Base-by-base conservation (phyloP, 1,140 invertebrate genomes). In the Lucilia sericata region DNA sequence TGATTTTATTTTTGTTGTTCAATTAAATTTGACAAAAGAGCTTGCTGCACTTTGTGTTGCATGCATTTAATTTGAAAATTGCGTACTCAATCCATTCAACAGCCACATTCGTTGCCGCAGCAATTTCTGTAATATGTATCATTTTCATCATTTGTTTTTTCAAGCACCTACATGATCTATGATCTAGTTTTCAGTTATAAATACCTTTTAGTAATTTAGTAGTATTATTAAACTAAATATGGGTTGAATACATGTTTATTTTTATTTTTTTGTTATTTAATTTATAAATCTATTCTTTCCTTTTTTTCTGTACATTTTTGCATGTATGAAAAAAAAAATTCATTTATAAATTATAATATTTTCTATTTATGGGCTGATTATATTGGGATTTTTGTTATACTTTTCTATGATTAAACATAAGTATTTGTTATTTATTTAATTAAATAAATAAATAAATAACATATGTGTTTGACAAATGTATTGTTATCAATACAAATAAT, bases 51-150 rank as follows among this genome's bases (percentile, higher is more conserved):
- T 80, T 13, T 30, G n/a, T 49, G n/a, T 80, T 83, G 84, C 84
- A 85, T 85, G 84, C 74, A 80, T 80, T 82, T 85, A 85, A 85
- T 85, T 85, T 81, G 82, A 83, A 83, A 85, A 85, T 85, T 85
- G 84, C 84, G 21, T 82, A 65, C 65, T 21, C 65, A 70, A n/a
- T 60, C 14, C 12, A 5, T n/a, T n/a, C 51, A 3, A 36, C 3
- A 36, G 36, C 36, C 36, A 36, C 36, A 4, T 8, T 4, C 36
- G 3, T 36, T 8, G 36, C 36, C 36, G 8, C 36, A n/a, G n/a
- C 36, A 36, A 3, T 36, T 36, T 36, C 3, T 36, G 3, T 36
- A 36, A 36, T n/a, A n/a, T n/a, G 8, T 36, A 51, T 51, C 49
- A 51, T 51, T 51, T 51, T 12, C 14, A 51, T 51, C 49, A 51